These are phyloP conservation scores for Heliothis peltigera DNA, from an alignment of 2,888 invertebrate genomes.

Conservation along the genomic window DNA sequence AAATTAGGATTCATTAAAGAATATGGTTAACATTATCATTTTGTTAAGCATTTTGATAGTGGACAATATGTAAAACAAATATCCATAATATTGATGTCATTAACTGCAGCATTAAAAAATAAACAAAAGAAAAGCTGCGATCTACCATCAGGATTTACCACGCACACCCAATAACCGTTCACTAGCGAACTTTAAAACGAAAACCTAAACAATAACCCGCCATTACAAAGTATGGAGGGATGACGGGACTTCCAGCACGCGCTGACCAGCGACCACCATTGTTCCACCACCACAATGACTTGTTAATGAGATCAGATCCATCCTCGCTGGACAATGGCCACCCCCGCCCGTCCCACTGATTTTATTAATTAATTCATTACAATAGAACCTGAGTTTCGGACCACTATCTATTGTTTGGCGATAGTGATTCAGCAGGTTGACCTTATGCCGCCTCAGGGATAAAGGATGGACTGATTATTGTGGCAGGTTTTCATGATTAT, in stretches of 20 bases:
- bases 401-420: constrained; percentile 80
- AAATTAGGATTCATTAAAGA: too few species aligned
- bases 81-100: too few species aligned
- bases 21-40: too few species aligned
- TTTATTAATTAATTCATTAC: constrained; percentile 90
- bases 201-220: constrained; percentile 50
- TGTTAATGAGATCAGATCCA: constrained; percentile 89
- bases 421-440: constrained; percentile 83
- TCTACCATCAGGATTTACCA: not conserved
- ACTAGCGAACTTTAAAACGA: constrained; percentile 17
- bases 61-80: too few species aligned
- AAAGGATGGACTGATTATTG: constrained; percentile 56
- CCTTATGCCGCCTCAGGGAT: constrained; percentile 60
- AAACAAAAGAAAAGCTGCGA: not conserved
- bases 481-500: constrained; percentile 52
- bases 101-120: not conserved
- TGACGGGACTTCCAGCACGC: constrained; percentile 75
- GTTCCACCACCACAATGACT: constrained; percentile 86
- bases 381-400: constrained; percentile 86
- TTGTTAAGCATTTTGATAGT: too few species aligned
- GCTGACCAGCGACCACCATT: constrained; percentile 77
- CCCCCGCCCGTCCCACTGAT: constrained; percentile 79
- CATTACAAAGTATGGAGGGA: constrained; percentile 47
- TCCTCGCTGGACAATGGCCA: constrained; percentile 85
- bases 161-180: not conserved